A percentile compares a stretch with the other conserved stretches of the same genome.
phyloP scores from a whole-genome alignment of 2,797 vertebrate species.

The Danionella dracula region DNA sequence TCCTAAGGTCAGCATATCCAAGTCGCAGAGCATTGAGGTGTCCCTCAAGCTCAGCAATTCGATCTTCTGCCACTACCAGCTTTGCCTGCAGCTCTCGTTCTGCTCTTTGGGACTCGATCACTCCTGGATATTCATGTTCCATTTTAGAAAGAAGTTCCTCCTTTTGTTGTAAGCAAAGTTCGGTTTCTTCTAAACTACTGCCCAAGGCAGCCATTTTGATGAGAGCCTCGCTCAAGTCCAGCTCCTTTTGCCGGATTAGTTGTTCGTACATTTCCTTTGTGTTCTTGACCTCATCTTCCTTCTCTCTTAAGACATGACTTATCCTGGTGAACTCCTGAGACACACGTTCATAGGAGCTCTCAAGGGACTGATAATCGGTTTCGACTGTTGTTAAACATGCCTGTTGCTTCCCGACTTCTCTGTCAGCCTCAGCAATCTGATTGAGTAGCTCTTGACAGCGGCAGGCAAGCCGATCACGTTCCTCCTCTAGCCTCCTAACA shows the following conservation, averaged over 20 bases:
- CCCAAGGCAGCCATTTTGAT: conserved; percentile 83
- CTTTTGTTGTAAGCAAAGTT: conserved; percentile 78
- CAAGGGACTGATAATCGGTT: conserved; percentile 78
- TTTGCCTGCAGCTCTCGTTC: conserved; percentile 68
- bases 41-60: conserved; percentile 67
- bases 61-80: conserved; percentile 68
- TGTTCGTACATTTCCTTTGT: conserved; percentile 82
- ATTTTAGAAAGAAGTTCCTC: conserved; percentile 78
- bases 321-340: conserved; percentile 81
- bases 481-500: conserved; percentile 78
- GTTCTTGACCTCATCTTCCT: conserved; percentile 83
- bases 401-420: conserved; percentile 79
- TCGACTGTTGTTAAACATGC: conserved; percentile 77
- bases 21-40: conserved; percentile 67
- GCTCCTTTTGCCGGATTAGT: conserved; percentile 80
- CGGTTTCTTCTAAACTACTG: conserved; percentile 84
- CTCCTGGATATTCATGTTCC: conserved; percentile 52
- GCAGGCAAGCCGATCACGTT: conserved; percentile 77
- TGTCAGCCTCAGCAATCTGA: conserved; percentile 78
- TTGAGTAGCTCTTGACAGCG: conserved; percentile 88
- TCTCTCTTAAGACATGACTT: conserved; percentile 78
- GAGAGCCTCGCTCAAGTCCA: conserved; percentile 83
- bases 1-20: conserved; percentile 66
- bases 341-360: conserved; percentile 76
- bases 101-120: conserved; percentile 58